phyloP scores from a whole-genome alignment of 2,888 invertebrate species.

The Trichopoda pennipes region DNA sequence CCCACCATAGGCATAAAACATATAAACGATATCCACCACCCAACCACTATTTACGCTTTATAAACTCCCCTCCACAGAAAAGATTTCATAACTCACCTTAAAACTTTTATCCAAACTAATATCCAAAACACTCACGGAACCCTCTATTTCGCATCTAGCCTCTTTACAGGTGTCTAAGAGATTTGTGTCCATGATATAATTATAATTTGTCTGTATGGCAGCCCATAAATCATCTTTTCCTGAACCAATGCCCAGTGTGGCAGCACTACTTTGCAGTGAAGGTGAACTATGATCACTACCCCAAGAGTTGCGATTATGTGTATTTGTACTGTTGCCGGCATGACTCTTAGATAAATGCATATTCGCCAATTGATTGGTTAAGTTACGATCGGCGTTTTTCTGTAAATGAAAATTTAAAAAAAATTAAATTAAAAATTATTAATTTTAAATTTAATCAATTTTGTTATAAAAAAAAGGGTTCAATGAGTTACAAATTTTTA shows the following conservation, averaged over 20 bases:
- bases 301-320: slow-evolving; percentile 87
- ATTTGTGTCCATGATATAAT: slow-evolving; percentile 97
- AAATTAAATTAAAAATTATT: too few relatives aligned
- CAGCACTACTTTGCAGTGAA: slow-evolving; percentile 81
- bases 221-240: slow-evolving; percentile 95
- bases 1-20: too few relatives aligned
- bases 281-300: slow-evolving; percentile 87
- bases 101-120: slow-evolving; percentile 73
- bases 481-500: too few relatives aligned
- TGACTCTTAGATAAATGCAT: slow-evolving; percentile 50
- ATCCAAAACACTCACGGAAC: slow-evolving; percentile 73
- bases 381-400: slow-evolving; percentile 74
- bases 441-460: too few relatives aligned
- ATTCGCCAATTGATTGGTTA: slow-evolving; percentile 54
- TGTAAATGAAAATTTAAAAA: slow-evolving; percentile 50
- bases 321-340: slow-evolving; percentile 67
- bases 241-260: slow-evolving; percentile 78
- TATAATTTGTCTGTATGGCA: slow-evolving; percentile 93
- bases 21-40: too few relatives aligned
- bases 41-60: too few relatives aligned
- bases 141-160: slow-evolving; percentile 80
- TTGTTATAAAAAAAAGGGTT: too few relatives aligned
- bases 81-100: slow-evolving; percentile 77
- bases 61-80: too few relatives aligned
- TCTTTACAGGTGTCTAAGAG: slow-evolving; percentile 93